These are phyloP conservation scores for Semicossyphus pulcher DNA, from an alignment of 2,113 vertebrate genomes.

Conservation along the genomic window DNA sequence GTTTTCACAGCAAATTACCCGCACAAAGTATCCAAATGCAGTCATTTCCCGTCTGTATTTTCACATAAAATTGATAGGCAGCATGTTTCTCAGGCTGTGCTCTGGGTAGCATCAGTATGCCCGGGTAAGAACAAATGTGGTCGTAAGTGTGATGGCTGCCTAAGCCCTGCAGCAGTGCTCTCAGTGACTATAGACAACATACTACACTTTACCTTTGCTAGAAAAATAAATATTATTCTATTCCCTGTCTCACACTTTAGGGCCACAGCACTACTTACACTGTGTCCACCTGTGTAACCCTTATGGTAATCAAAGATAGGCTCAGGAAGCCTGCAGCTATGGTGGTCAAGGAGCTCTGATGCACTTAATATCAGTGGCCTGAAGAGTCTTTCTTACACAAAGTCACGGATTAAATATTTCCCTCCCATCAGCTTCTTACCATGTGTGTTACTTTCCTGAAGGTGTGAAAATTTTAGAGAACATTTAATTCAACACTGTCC, in stretches of 20 bases:
- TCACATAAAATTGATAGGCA: slow-evolving; percentile 69
- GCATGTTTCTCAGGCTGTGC: slow-evolving; percentile 51
- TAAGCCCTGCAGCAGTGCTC: slow-evolving; percentile 25
- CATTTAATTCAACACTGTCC: too few species aligned
- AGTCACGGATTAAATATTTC: slow-evolving; percentile 20
- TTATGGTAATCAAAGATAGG: slow-evolving; percentile 57
- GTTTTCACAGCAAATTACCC: slow-evolving; percentile 66
- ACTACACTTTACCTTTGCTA: slow-evolving; percentile 34
- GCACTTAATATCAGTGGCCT: slow-evolving; percentile 48
- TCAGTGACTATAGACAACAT: slow-evolving; percentile 8
- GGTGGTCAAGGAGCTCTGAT: slow-evolving; percentile 64
- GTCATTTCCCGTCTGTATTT: slow-evolving; percentile 69
- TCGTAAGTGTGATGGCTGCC: slow-evolving; percentile 34
- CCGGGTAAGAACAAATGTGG: slow-evolving; percentile 36
- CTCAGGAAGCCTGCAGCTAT: slow-evolving; percentile 50
- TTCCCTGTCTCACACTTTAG: slow-evolving; percentile 24
- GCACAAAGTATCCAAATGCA: slow-evolving; percentile 64
- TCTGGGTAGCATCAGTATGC: slow-evolving; percentile 12
- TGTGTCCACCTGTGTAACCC: slow-evolving; percentile 51
- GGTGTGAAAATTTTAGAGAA: too few species aligned
- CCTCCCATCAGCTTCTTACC: not conserved
- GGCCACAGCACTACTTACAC: slow-evolving; percentile 67
- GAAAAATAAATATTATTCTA: slow-evolving; percentile 21
- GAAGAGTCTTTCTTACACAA: slow-evolving; percentile 25
- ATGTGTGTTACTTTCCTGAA: not conserved